A percentile compares a stretch with the other conserved stretches of the same genome.
phyloP scores from a whole-genome alignment of 2,113 vertebrate species.

The Ia io region DNA sequence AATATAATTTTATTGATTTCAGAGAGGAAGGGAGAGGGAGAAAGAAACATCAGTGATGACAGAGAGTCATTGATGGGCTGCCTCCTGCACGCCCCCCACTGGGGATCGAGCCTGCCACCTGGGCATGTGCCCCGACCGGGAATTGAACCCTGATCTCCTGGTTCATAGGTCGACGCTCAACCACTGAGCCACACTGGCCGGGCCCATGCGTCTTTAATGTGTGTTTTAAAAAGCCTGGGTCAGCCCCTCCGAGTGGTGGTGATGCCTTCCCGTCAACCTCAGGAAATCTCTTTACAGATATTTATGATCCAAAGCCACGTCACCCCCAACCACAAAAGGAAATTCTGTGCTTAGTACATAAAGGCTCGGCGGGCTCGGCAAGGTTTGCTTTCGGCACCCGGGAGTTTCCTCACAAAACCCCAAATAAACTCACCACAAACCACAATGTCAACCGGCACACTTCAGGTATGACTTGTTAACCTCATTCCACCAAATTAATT shows the following conservation, averaged over 20 bases:
- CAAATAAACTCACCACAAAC: slow-evolving; percentile 84
- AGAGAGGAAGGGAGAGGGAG: no score
- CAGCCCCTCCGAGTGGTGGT: slow-evolving; percentile 67
- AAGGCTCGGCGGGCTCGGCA: slow-evolving; percentile 72
- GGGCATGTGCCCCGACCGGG: no score
- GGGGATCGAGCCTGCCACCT: no score
- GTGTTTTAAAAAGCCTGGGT: slow-evolving; percentile 28
- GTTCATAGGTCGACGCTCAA: no score
- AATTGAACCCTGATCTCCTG: no score
- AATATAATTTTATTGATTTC: no score
- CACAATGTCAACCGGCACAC: slow-evolving; percentile 78
- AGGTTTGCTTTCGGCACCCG: slow-evolving; percentile 78
- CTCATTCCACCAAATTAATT: slow-evolving; percentile 82
- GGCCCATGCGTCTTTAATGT: background rate
- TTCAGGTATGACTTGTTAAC: slow-evolving; percentile 78
- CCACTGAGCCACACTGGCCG: no score
- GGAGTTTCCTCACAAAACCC: slow-evolving; percentile 81
- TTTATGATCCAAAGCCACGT: slow-evolving; percentile 79
- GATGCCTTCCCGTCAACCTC: slow-evolving; percentile 66
- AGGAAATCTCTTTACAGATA: slow-evolving; percentile 78
- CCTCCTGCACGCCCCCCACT: no score
- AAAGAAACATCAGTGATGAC: no score
- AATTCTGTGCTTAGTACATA: slow-evolving; percentile 78
- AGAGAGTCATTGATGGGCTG: no score
- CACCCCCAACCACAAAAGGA: slow-evolving; percentile 82